These are phyloP conservation scores for Willowsia nigromaculata DNA, from an alignment of 2,888 invertebrate species.

Conservation along the genomic window DNA sequence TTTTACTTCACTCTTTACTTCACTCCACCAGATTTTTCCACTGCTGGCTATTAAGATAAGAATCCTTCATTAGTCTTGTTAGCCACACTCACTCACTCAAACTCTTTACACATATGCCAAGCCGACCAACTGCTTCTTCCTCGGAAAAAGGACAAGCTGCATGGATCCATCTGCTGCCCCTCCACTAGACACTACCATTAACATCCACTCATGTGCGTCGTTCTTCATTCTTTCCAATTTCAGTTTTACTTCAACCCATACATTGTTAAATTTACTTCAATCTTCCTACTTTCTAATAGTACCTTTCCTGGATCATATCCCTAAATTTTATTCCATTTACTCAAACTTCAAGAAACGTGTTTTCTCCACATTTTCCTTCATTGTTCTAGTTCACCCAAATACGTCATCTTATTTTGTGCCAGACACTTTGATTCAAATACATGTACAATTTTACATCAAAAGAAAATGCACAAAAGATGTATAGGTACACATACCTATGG, in stretches of 20 bases:
- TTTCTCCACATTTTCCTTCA: neutral
- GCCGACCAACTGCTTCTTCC: neutral
- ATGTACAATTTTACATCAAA: too few species aligned
- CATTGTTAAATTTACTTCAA: neutral
- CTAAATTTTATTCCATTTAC: neutral
- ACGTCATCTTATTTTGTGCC: too few species aligned
- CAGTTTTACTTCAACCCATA: neutral
- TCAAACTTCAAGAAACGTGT: neutral
- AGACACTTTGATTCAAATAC: too few species aligned
- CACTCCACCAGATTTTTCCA: neutral
- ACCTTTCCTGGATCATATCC: neutral
- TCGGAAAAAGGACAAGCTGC: neutral
- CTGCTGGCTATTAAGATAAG: neutral
- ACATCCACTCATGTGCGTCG: neutral
- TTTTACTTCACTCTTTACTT: neutral
- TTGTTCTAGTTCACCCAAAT: neutral
- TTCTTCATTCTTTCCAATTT: neutral
- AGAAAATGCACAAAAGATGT: too few species aligned
- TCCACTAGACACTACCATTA: neutral
- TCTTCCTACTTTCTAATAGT: neutral
- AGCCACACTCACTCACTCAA: neutral
- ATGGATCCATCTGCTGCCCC: neutral
- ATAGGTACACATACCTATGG: too few species aligned
- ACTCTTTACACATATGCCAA: neutral
- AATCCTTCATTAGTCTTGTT: constrained; percentile 10